Conservation (phyloP, 1,140 invertebrate species). For the Manduca sexta region DNA sequence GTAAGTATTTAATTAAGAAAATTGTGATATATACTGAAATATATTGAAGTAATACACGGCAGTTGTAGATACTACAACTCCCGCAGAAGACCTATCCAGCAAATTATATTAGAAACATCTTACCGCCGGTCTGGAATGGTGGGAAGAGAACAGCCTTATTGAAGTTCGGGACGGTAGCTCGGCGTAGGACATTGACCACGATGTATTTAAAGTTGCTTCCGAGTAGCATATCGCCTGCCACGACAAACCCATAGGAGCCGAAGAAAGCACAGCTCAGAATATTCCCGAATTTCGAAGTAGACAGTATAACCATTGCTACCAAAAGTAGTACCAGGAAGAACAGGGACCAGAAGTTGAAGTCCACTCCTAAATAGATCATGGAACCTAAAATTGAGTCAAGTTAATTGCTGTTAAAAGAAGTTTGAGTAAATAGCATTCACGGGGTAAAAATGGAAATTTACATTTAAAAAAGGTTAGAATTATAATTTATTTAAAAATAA, state of each 20-base stretch:
- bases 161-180: conserved; percentile 75
- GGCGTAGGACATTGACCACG: conserved; percentile 77
- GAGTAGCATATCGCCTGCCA: conserved; percentile 78
- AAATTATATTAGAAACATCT: background rate
- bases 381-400: too few relatives aligned
- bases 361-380: conserved; percentile 11
- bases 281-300: conserved; percentile 74
- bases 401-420: too few relatives aligned
- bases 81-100: too few relatives aligned
- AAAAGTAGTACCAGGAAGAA: conserved; percentile 74
- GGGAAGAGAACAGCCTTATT: conserved; percentile 75
- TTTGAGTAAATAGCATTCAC: too few relatives aligned
- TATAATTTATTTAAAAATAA: too few relatives aligned
- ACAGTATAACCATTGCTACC: conserved; percentile 67
- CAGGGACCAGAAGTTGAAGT: conserved; percentile 77
- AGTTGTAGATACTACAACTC: too few relatives aligned
- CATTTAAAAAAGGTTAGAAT: too few relatives aligned
- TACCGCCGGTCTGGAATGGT: conserved; percentile 71
- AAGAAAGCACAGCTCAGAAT: conserved; percentile 77
- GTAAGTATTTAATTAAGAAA: too few relatives aligned
- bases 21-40: too few relatives aligned
- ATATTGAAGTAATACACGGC: too few relatives aligned
- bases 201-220: conserved; percentile 82
- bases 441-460: too few relatives aligned
- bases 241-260: conserved; percentile 77